Percentiles rank a stretch among this genome's conserved stretches.
phyloP scores from a whole-genome alignment of 2,888 invertebrate species.

The Embidobia sp. region DNA sequence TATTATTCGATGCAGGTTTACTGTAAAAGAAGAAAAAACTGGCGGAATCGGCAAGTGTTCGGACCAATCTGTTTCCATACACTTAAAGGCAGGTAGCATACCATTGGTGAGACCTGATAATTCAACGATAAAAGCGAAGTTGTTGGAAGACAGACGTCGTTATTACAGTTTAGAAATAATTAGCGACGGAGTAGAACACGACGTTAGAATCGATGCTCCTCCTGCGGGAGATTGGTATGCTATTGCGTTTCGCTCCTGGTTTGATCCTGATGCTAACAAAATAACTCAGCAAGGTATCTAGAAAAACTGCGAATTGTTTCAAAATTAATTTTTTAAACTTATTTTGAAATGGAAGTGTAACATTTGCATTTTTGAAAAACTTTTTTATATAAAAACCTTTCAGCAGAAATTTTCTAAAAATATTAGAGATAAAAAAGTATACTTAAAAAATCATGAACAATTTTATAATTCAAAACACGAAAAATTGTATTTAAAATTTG shows the following conservation, averaged over 20 bases:
- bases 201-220: conserved; percentile 85
- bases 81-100: conserved; percentile 90
- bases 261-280: conserved; percentile 87
- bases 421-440: no score
- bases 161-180: conserved; percentile 84
- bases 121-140: conserved; percentile 87
- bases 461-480: no score
- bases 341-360: no score
- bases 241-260: conserved; percentile 89
- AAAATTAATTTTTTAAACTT: no score
- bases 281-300: conserved; percentile 88
- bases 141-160: conserved; percentile 82
- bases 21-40: conserved; percentile 76
- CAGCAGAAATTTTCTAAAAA: no score
- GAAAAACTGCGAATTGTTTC: no score
- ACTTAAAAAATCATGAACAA: no score
- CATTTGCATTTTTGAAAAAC: no score
- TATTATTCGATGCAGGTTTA: conserved; percentile 73
- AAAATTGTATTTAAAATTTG: no score
- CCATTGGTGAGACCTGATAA: conserved; percentile 92
- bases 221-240: conserved; percentile 91
- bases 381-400: no score
- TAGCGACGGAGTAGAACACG: conserved; percentile 85
- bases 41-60: conserved; percentile 84
- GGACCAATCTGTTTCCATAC: conserved; percentile 85